Evolutionary conservation across 2,888 invertebrate genomes (phyloP).

Genomic region (Lochmaea capreae): DNA sequence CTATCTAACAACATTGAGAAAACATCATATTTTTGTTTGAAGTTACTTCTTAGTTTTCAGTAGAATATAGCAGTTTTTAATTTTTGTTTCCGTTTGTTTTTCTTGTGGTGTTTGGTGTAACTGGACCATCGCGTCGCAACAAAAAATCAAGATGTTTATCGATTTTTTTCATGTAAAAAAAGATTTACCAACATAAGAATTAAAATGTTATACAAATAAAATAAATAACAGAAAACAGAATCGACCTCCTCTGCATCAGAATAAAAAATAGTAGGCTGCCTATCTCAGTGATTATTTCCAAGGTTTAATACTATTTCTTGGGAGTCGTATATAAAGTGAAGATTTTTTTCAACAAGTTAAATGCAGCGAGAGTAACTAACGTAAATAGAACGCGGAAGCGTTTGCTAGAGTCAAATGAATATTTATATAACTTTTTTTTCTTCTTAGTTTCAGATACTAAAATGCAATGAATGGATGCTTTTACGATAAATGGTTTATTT

Average conservation of each 20-base stretch:
- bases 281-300: slow-evolving; percentile 24
- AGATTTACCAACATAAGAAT: background rate
- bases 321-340: slow-evolving; percentile 25
- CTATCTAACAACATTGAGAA: too few relatives aligned
- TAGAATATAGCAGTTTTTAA: too few relatives aligned
- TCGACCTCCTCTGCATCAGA: background rate
- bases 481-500: slow-evolving; percentile 39
- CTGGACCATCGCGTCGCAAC: too few relatives aligned
- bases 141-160: too few relatives aligned
- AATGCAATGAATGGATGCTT: slow-evolving; percentile 41
- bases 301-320: slow-evolving; percentile 30
- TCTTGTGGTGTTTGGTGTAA: too few relatives aligned
- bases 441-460: slow-evolving; percentile 28
- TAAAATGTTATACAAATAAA: slow-evolving; percentile 3
- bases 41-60: too few relatives aligned
- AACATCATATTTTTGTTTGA: too few relatives aligned
- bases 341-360: slow-evolving; percentile 26
- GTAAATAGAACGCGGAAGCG: slow-evolving; percentile 42
- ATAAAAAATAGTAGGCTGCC: slow-evolving; percentile 22
- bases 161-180: too few relatives aligned
- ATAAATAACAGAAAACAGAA: slow-evolving; percentile 2
- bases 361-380: slow-evolving; percentile 23
- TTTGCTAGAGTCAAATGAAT: slow-evolving; percentile 38
- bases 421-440: slow-evolving; percentile 41
- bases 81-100: too few relatives aligned